Conservation (phyloP, 1,140 invertebrate genomes). For the Brachionus rotundiformis region DNA sequence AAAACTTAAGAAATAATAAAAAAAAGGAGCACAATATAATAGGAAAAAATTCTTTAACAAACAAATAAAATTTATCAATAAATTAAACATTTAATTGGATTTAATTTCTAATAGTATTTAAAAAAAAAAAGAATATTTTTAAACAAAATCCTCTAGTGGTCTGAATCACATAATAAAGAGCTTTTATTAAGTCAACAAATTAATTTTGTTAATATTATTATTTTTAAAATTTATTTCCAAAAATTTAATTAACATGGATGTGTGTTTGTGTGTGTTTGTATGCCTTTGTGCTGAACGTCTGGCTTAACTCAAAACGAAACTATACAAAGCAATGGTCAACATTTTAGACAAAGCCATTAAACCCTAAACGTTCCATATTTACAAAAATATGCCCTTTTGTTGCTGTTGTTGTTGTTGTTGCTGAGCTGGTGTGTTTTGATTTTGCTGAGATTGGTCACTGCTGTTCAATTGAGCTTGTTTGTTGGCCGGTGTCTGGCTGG, state of each 20-base stretch:
- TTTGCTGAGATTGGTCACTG: conserved; percentile 2
- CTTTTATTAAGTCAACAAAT: neutral
- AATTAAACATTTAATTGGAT: conserved; percentile 44
- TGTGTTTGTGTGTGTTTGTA: neutral
- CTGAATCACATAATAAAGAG: neutral
- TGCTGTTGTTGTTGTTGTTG: neutral
- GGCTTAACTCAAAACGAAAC: conserved; percentile 5
- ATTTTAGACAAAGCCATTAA: neutral
- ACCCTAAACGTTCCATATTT: neutral
- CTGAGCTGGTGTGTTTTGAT: neutral
- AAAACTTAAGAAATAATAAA: neutral
- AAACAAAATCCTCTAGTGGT: neutral
- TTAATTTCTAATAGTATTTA: neutral
- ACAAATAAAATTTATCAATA: conserved; percentile 35
- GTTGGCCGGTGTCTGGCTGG: neutral
- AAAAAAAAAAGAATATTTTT: neutral
- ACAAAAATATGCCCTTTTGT: conserved; percentile 24
- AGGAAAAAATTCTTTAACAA: neutral
- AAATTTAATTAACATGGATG: too few species aligned
- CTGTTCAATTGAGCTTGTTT: conserved; percentile 13
- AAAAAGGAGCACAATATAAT: neutral
- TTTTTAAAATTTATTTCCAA: too few species aligned
- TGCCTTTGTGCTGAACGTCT: neutral
- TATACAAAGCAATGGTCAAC: conserved; percentile 4
- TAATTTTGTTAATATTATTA: too few species aligned